Percentiles rank a stretch among this genome's conserved stretches.
Evolutionary conservation across 2,888 invertebrate genomes (phyloP).

Genomic region (Epinotia brunnichana): DNA sequence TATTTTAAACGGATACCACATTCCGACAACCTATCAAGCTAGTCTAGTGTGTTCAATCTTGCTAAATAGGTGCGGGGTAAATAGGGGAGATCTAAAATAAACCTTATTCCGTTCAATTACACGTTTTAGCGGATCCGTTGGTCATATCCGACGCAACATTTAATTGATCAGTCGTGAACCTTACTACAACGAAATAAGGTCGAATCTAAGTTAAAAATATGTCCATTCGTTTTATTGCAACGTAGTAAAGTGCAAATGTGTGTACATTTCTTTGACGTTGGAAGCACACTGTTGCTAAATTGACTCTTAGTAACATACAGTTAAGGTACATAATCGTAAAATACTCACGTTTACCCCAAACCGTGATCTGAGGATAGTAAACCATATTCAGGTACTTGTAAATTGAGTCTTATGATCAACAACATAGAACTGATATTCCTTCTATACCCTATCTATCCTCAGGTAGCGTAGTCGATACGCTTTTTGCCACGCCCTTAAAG

Average conservation of each 20-base stretch:
- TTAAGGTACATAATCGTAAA: background rate
- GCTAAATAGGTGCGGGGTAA: background rate
- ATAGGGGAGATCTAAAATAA: background rate
- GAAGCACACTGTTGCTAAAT: background rate
- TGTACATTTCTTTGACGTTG: too few relatives aligned
- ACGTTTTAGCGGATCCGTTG: background rate
- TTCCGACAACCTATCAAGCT: conserved; percentile 57
- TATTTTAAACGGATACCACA: conserved; percentile 46
- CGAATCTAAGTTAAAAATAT: background rate
- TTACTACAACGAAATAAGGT: background rate
- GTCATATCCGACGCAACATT: background rate
- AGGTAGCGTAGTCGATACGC: conserved; percentile 56
- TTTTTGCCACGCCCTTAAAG: conserved; percentile 56
- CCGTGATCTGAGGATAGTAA: background rate
- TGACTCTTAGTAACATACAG: background rate
- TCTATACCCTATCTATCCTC: conserved; percentile 35
- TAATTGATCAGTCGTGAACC: background rate
- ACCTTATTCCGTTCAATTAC: background rate
- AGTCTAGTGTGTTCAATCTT: conserved; percentile 70
- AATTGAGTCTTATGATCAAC: background rate
- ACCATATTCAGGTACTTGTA: background rate
- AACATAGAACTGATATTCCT: conserved; percentile 4
- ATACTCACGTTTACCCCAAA: conserved; percentile 3
- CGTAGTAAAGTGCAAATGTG: background rate
- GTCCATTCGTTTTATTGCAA: background rate